Percentiles rank a stretch among this genome's conserved stretches.
These are phyloP conservation scores for Siniperca obscura DNA, from an alignment of 2,797 vertebrate genomes.

Conservation along the genomic window DNA sequence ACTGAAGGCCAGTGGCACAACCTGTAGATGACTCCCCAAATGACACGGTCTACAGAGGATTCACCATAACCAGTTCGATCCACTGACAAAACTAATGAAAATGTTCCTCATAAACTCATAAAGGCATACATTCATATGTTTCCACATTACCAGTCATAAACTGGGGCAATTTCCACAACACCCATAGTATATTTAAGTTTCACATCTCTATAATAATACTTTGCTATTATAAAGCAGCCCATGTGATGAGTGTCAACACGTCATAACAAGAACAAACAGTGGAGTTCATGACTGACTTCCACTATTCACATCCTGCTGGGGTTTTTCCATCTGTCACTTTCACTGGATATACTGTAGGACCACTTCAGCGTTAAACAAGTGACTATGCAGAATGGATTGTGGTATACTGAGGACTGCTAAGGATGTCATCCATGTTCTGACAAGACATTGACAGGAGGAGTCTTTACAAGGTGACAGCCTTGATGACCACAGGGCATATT, in stretches of 20 bases:
- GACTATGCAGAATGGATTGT: background rate
- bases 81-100: background rate
- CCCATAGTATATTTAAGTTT: background rate
- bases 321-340: background rate
- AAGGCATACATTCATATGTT: background rate
- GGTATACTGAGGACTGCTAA: background rate
- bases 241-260: background rate
- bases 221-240: constrained; percentile 8
- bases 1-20: background rate
- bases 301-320: background rate
- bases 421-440: too few species aligned
- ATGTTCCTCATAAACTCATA: background rate
- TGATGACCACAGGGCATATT: too few species aligned
- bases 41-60: background rate
- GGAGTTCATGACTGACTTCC: constrained; percentile 20
- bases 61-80: background rate
- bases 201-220: constrained; percentile 10
- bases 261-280: constrained; percentile 17
- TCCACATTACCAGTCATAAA: background rate
- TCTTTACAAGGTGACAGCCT: background rate
- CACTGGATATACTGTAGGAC: background rate
- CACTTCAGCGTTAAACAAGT: background rate
- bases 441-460: background rate
- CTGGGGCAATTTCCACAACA: background rate
- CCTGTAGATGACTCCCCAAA: background rate